These are phyloP conservation scores for Steinernema hermaphroditum DNA, from an alignment of 2,888 invertebrate genomes.

Conservation along the genomic window DNA sequence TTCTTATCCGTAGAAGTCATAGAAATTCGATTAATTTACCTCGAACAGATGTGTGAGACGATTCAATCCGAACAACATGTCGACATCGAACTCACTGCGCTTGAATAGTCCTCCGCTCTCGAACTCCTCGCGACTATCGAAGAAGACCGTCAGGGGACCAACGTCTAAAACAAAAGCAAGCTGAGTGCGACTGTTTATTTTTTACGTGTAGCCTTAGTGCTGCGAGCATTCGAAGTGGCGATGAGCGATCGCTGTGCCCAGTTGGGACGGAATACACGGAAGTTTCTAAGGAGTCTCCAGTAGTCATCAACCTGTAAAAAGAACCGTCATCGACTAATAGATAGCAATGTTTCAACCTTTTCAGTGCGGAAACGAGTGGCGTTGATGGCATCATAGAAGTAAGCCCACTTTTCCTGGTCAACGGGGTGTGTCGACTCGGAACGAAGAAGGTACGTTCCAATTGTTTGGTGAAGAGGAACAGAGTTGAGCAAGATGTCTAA, in stretches of 20 bases:
- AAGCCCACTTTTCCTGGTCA: constrained; percentile 50
- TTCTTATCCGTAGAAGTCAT: too few relatives aligned
- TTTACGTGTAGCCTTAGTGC: neutral
- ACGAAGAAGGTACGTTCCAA: constrained; percentile 51
- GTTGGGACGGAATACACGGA: constrained; percentile 33
- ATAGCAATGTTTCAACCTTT: constrained; percentile 34
- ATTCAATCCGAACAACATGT: neutral
- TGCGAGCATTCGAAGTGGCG: neutral
- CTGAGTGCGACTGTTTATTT: neutral
- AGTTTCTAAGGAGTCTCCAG: constrained; percentile 28
- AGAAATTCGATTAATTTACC: too few relatives aligned
- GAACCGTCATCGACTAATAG: neutral
- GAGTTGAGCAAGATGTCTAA: constrained; percentile 49
- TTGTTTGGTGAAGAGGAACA: constrained; percentile 50
- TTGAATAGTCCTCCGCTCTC: neutral
- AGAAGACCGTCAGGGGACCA: neutral
- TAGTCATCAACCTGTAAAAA: constrained; percentile 29
- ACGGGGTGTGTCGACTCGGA: constrained; percentile 43
- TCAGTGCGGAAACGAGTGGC: constrained; percentile 43
- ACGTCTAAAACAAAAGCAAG: neutral
- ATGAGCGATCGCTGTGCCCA: constrained; percentile 21
- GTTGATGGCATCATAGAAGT: constrained; percentile 49
- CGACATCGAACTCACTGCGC: neutral
- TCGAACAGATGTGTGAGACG: neutral
- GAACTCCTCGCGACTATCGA: constrained; percentile 11